phyloP scores from a whole-genome alignment of 2,113 vertebrate genomes.

The Piprites chloris region DNA sequence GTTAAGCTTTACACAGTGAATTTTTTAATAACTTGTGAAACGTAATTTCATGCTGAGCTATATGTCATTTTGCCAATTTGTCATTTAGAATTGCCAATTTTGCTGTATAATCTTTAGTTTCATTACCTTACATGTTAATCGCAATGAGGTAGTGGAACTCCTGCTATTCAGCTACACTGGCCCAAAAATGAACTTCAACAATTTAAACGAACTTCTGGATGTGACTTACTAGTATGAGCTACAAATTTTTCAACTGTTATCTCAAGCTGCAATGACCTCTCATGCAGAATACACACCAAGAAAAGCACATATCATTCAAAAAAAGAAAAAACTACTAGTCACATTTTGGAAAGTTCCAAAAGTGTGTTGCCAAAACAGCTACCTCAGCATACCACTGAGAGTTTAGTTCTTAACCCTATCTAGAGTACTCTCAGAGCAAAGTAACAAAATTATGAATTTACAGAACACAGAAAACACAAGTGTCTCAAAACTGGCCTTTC shows the following conservation, averaged over 20 bases:
- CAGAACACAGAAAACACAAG: neutral
- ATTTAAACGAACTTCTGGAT: neutral
- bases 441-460: neutral
- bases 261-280: neutral
- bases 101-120: neutral
- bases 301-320: neutral
- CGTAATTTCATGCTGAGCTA: neutral
- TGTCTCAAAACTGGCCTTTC: neutral
- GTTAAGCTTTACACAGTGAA: neutral
- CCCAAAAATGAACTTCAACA: neutral
- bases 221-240: neutral
- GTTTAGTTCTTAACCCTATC: neutral
- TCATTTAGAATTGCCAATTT: too few relatives aligned
- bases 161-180: neutral
- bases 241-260: neutral
- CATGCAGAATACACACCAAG: neutral
- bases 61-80: neutral
- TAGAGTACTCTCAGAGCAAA: neutral
- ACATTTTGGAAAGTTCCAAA: neutral
- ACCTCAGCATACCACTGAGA: neutral
- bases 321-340: neutral
- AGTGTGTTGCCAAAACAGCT: neutral
- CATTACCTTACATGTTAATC: neutral
- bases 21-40: constrained; percentile 2
- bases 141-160: neutral